Base-by-base conservation (phyloP, 1,140 invertebrate genomes). In the Neodiprion fabricii region DNA sequence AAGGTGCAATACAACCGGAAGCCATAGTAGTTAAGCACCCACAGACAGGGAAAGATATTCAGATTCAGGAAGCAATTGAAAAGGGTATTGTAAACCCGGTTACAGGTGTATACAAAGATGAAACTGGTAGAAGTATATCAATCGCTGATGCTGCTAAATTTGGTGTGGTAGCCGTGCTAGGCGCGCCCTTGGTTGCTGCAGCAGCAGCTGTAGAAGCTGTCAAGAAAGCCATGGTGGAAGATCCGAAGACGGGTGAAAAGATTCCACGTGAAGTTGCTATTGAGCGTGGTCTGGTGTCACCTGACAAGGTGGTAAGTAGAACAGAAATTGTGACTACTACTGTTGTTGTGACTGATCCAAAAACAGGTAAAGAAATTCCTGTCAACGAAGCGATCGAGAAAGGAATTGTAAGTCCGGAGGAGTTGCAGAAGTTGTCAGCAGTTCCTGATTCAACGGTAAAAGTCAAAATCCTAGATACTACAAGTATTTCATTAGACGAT, bases 21-120 rank as follows among this genome's bases (percentile, higher is more conserved):
- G 90, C 91, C n/a, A 92, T 97, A 2, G 91, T 92, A 83, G 91
- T 98, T 7, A 90, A 91, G 73, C 95, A 97, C 88, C 95, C 95
- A 12, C 82, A 88, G 67, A 93, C 92, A 1, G 93, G 93, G 1
- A 89, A 92, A 82, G 87, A 92, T 74, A 91, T 97, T 72, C 91
- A 91, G 48, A 88, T 97, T 48, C 90, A 92, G 48, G 93, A 96
- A 83, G 96, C 96, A 1, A 89, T 97, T 49, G 85, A 91, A 48
- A 92, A 91, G 75, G 93, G 94, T 71, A 92, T 96, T 71, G 88
- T 97, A 28, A 91, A 97, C 86, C 89, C 92, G 76, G 89, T 92
- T 70, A 94, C 94, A 0, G 93, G 93, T 21, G 90, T 92, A 72
- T 94, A 95, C 78, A 91, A 89, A 75, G 91, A 94, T 78, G 89